These are phyloP conservation scores for Pterocles gutturalis DNA, from an alignment of 2,113 vertebrate genomes.

Conservation along the genomic window DNA sequence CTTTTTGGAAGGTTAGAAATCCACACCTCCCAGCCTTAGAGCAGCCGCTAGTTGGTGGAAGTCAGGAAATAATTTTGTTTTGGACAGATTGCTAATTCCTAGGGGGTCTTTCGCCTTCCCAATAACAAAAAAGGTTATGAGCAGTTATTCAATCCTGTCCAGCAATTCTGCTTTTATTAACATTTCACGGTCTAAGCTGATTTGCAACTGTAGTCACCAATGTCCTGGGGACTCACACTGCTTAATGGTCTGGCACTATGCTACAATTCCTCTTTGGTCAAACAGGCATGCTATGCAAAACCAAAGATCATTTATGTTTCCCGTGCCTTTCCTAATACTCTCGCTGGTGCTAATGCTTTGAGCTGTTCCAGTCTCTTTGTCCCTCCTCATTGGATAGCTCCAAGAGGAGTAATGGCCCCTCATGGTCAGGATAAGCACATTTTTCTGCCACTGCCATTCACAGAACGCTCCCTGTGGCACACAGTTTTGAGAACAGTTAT, in stretches of 20 bases:
- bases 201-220: not conserved
- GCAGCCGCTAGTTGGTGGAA: not conserved
- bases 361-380: not conserved
- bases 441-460: not conserved
- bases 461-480: not conserved
- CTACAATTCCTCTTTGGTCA: not conserved
- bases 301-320: not conserved
- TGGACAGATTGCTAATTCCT: not conserved
- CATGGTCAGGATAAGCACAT: not conserved
- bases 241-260: not conserved
- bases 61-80: not conserved
- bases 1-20: not conserved
- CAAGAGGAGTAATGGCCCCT: not conserved
- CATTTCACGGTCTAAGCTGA: not conserved
- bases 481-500: not conserved
- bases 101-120: not conserved
- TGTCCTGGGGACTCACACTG: not conserved
- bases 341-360: not conserved
- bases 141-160: constrained; percentile 2
- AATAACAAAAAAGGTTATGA: not conserved
- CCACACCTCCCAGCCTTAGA: not conserved
- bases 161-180: constrained; percentile 24
- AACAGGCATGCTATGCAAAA: not conserved
- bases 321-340: not conserved
- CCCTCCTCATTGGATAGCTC: not conserved